These are phyloP conservation scores for Himantopus leucocephalus DNA, from an alignment of 2,113 vertebrate genomes.

Conservation along the genomic window DNA sequence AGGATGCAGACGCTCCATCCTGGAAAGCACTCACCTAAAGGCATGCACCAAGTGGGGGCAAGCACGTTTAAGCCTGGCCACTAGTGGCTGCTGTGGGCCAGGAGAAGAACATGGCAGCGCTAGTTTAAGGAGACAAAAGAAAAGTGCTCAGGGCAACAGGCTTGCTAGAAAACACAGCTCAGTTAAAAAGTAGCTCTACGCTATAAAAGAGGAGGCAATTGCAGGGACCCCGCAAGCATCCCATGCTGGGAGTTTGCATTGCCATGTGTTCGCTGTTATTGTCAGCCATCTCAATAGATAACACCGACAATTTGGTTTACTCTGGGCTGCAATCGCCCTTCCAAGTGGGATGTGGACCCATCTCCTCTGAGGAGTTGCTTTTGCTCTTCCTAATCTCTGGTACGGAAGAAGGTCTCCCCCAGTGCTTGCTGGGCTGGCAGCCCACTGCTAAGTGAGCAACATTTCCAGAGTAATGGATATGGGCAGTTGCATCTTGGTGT, in stretches of 20 bases:
- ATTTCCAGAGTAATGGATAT: neutral
- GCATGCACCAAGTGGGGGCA: fast-evolving
- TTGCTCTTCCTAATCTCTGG: neutral
- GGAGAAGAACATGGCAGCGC: neutral
- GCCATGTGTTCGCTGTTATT: neutral
- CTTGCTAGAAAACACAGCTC: neutral
- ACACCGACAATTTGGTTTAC: neutral
- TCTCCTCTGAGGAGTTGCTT: neutral
- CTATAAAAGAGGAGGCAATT: neutral
- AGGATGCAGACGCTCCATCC: neutral
- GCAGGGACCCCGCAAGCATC: neutral
- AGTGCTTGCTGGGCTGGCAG: neutral
- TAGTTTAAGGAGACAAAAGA: neutral
- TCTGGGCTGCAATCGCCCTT: neutral
- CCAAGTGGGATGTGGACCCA: neutral
- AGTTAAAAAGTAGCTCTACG: neutral
- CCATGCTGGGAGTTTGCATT: neutral
- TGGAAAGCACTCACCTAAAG: neutral
- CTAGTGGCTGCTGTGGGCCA: neutral
- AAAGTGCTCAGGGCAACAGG: neutral
- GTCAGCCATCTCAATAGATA: neutral
- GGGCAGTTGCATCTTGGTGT: neutral
- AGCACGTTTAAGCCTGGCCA: neutral
- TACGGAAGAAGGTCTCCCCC: neutral
- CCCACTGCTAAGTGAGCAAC: neutral